Percentiles rank a stretch among this genome's conserved stretches.
phyloP scores from a whole-genome alignment of 2,888 invertebrate species.

The Parascotia fuliginaria region DNA sequence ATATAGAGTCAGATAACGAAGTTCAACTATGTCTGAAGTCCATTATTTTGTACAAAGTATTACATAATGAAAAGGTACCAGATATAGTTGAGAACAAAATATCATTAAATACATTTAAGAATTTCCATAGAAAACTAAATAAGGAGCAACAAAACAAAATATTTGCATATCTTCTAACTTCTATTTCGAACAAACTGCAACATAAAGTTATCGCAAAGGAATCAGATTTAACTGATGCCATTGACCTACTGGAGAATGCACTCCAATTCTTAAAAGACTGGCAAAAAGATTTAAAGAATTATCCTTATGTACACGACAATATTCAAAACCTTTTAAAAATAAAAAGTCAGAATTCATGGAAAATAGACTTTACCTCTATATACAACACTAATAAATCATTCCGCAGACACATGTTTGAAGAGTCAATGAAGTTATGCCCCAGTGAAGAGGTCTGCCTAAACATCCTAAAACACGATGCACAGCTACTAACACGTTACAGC shows the following conservation, averaged over 20 bases:
- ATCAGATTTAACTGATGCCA: conserved; percentile 41
- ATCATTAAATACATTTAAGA: conserved; percentile 53
- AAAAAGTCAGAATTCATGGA: conserved; percentile 49
- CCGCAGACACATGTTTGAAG: conserved; percentile 63
- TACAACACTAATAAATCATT: conserved; percentile 63
- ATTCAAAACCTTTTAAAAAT: conserved; percentile 51
- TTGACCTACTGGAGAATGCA: conserved; percentile 38
- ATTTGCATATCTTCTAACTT: conserved; percentile 58
- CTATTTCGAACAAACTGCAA: conserved; percentile 39
- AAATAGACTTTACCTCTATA: conserved; percentile 43
- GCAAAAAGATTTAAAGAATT: conserved; percentile 56
- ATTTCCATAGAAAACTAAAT: conserved; percentile 46
- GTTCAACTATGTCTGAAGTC: conserved; percentile 58
- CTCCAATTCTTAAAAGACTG: conserved; percentile 57
- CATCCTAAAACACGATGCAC: conserved; percentile 67
- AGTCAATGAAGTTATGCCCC: conserved; percentile 56
- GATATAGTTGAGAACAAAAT: conserved; percentile 63
- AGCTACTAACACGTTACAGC: conserved; percentile 51
- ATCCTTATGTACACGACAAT: conserved; percentile 47
- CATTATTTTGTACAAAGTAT: conserved; percentile 60
- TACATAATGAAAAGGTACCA: conserved; percentile 57
- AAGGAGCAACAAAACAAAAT: conserved; percentile 53
- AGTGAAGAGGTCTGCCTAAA: conserved; percentile 59
- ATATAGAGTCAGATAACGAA: conserved; percentile 58
- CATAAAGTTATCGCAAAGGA: conserved; percentile 39